Percentiles rank a stretch among this genome's conserved stretches.
These are phyloP conservation scores for Eurosta solidaginis DNA, from an alignment of 1,140 invertebrate genomes.

Conservation along the genomic window DNA sequence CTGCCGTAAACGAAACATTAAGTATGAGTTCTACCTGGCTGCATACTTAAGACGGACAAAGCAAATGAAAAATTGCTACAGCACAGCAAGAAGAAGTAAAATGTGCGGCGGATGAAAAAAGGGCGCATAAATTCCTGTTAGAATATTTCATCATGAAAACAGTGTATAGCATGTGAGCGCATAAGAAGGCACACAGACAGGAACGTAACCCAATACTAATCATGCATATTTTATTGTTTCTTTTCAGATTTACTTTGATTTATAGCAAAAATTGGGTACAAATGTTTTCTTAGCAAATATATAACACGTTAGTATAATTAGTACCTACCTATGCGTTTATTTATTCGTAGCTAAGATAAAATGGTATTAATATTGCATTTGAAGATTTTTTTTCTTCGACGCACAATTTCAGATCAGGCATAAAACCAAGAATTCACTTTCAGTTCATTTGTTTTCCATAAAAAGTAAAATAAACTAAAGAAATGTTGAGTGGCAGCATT, in stretches of 20 bases:
- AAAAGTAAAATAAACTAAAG: background rate
- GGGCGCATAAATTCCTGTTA: conserved; percentile 4
- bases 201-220: no score
- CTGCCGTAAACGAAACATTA: background rate
- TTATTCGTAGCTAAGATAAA: no score
- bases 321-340: no score
- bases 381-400: background rate
- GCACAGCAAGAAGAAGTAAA: background rate
- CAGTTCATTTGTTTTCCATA: background rate
- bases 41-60: background rate
- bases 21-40: conserved; percentile 18
- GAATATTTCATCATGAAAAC: background rate
- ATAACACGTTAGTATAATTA: no score
- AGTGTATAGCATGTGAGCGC: background rate
- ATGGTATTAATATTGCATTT: no score
- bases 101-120: background rate
- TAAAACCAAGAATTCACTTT: background rate
- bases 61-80: background rate
- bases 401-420: no score
- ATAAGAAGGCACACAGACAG: background rate
- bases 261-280: no score
- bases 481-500: background rate
- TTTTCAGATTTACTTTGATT: no score
- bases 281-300: no score
- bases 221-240: no score